Evolutionary conservation across 2,113 vertebrate species (phyloP).

Genomic region (Myodes glareolus): DNA sequence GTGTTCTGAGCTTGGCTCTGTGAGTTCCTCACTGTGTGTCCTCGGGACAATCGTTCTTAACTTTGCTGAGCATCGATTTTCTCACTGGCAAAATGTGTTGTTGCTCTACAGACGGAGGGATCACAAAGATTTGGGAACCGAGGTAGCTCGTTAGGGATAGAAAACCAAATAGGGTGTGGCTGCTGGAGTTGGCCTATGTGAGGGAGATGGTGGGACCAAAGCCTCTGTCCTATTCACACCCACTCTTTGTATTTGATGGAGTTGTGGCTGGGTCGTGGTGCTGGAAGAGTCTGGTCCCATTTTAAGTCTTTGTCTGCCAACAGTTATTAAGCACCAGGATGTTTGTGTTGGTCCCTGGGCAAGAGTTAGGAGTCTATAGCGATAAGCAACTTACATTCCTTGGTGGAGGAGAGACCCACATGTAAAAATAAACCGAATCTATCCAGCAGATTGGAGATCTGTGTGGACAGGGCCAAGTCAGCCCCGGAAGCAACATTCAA

Average conservation of each 20-base stretch:
- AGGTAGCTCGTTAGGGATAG: neutral
- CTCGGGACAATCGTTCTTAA: neutral
- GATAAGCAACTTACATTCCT: neutral
- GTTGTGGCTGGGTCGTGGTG: neutral
- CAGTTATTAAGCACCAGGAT: neutral
- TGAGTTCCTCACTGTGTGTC: neutral
- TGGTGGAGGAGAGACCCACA: neutral
- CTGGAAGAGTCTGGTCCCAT: neutral
- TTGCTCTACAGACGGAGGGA: neutral
- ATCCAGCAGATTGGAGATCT: neutral
- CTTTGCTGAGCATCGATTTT: slow-evolving; percentile 30
- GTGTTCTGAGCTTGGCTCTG: neutral
- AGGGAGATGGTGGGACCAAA: neutral
- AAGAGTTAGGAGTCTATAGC: neutral
- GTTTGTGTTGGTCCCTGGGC: neutral
- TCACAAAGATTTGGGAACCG: neutral
- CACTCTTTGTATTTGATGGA: neutral
- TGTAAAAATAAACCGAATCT: neutral
- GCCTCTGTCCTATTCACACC: neutral
- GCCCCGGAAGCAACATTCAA: neutral
- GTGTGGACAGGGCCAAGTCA: neutral
- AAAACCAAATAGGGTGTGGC: neutral
- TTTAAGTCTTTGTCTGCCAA: neutral
- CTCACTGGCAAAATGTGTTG: neutral
- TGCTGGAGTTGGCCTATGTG: neutral